Conservation (phyloP, 2,113 vertebrate species). For the Cyphomyrus plagiostoma region DNA sequence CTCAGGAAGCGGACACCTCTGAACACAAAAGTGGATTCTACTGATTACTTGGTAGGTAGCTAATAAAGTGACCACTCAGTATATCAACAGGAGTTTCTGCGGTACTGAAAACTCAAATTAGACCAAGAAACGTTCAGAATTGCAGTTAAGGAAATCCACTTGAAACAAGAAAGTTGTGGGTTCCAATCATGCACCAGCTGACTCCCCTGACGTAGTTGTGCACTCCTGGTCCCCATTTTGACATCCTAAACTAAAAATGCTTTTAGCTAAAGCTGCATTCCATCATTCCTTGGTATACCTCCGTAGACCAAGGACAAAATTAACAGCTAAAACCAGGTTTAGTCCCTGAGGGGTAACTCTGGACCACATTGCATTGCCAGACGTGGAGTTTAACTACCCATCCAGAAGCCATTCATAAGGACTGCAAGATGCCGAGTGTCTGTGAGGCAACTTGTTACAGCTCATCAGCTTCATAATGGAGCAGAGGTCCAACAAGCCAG, state of each 20-base stretch:
- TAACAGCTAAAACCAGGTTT: conserved; percentile 3
- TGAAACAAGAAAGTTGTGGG: background rate
- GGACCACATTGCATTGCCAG: no score
- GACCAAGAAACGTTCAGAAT: background rate
- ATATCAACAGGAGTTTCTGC: background rate
- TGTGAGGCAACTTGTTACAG: background rate
- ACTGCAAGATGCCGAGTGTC: background rate
- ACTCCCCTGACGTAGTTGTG: background rate
- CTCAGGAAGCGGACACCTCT: background rate
- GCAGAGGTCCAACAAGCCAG: background rate
- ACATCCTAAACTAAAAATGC: background rate
- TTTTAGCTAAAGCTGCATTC: background rate
- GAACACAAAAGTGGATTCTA: background rate
- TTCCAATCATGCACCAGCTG: background rate
- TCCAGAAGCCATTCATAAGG: background rate
- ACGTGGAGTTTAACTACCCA: background rate
- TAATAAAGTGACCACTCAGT: background rate
- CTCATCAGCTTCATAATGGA: background rate
- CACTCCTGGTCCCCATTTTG: background rate
- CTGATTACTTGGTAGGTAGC: background rate
- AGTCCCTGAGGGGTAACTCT: background rate
- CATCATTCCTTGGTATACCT: background rate
- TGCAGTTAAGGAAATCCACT: background rate
- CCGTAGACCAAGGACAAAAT: background rate
- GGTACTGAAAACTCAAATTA: background rate